Conservation (phyloP, 2,797 vertebrate genomes). For the Pantherophis vulpinus region DNA sequence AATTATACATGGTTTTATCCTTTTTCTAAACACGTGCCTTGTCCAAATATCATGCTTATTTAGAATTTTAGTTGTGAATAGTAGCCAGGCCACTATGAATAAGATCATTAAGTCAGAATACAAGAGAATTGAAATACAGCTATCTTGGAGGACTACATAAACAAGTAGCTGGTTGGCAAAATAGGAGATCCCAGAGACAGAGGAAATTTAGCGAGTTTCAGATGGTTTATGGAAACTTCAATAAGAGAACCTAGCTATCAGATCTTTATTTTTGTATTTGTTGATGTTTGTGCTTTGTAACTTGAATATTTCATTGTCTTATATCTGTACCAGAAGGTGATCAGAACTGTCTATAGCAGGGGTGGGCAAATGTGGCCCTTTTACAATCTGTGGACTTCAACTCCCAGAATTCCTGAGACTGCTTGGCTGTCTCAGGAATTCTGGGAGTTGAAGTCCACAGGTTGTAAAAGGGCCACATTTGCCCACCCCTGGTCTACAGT, state of each 20-base stretch:
- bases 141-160: neutral
- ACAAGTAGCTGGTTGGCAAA: too few species aligned
- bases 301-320: neutral
- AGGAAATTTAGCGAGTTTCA: neutral
- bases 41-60: neutral
- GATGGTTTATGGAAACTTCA: neutral
- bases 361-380: too few species aligned
- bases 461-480: too few species aligned
- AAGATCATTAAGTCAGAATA: neutral
- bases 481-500: neutral
- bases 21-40: neutral
- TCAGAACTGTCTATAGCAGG: neutral
- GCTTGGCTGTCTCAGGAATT: too few species aligned
- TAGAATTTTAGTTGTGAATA: neutral
- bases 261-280: neutral
- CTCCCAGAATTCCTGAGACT: too few species aligned
- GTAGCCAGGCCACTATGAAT: neutral
- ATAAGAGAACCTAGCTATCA: neutral
- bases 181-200: neutral
- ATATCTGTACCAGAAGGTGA: neutral
- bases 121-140: neutral
- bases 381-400: too few species aligned
- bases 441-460: too few species aligned
- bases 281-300: neutral
- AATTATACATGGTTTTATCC: neutral